Evolutionary conservation across 2,797 vertebrate genomes (phyloP).

Genomic region (Sarcophilus harrisii): DNA sequence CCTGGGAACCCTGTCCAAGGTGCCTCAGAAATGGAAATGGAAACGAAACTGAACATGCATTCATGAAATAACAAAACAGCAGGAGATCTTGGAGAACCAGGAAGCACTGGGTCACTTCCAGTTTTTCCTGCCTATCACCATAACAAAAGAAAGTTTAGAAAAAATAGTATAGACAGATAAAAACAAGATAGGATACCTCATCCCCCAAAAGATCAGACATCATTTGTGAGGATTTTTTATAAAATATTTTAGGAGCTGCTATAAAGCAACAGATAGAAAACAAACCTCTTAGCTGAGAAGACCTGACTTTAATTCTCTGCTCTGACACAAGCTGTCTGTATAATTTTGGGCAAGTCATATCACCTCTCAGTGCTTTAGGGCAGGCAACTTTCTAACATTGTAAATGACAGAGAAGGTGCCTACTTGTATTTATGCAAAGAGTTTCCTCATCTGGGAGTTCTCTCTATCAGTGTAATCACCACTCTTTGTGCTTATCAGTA

Average conservation of each 20-base stretch:
- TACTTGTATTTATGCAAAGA: neutral
- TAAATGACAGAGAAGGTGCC: neutral
- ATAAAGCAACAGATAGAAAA: neutral
- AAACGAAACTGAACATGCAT: neutral
- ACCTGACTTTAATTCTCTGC: neutral
- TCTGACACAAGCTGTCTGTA: neutral
- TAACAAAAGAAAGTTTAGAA: neutral
- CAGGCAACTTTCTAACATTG: neutral
- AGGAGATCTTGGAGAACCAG: neutral
- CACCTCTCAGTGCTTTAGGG: neutral
- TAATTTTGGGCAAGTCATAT: neutral
- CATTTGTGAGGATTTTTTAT: neutral
- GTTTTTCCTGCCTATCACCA: neutral
- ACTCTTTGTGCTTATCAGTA: neutral
- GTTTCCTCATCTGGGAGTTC: neutral
- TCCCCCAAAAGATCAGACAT: neutral
- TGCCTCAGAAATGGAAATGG: neutral
- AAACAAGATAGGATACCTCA: neutral
- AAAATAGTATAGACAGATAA: neutral
- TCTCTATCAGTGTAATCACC: neutral
- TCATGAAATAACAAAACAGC: neutral
- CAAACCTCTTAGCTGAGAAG: neutral
- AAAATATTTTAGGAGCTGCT: neutral
- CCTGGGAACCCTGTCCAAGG: neutral
- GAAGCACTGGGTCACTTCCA: neutral